Percentiles rank a stretch among this genome's conserved stretches.
Conservation (phyloP, 1,140 invertebrate genomes). For the Helicoverpa zea region DNA sequence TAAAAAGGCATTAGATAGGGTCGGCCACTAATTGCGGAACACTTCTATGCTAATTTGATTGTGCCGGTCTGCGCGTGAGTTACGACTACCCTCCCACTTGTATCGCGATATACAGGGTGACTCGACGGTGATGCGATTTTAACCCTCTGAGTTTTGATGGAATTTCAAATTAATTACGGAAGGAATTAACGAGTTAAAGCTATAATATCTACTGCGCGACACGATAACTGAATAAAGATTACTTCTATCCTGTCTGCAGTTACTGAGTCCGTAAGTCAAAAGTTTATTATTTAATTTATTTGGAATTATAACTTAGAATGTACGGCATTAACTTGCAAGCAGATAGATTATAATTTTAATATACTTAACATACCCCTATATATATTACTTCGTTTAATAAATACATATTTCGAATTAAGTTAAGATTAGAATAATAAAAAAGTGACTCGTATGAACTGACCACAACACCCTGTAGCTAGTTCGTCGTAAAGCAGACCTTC, state of each 20-base stretch:
- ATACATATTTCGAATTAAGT: too few relatives aligned
- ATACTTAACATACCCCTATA: too few relatives aligned
- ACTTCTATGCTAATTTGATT: conserved; percentile 35
- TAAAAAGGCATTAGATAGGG: conserved; percentile 28
- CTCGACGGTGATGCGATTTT: background rate
- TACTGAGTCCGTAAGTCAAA: too few relatives aligned
- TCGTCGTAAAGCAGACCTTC: background rate
- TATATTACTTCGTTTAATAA: too few relatives aligned
- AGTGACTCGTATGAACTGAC: too few relatives aligned
- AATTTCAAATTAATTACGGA: conserved; percentile 18
- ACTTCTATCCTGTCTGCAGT: too few relatives aligned
- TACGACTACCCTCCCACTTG: conserved; percentile 31
- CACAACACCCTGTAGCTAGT: background rate
- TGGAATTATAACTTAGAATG: too few relatives aligned
- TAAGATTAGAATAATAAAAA: too few relatives aligned
- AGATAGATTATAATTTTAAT: too few relatives aligned
- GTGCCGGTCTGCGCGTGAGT: conserved; percentile 9
- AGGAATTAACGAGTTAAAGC: background rate
- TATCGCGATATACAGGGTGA: conserved; percentile 25
- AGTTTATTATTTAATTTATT: too few relatives aligned
- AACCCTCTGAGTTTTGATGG: conserved; percentile 13
- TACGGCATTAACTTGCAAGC: too few relatives aligned
- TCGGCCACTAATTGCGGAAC: conserved; percentile 14
- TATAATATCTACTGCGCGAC: background rate
- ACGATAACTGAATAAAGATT: background rate